Evolutionary conservation across 2,888 invertebrate genomes (phyloP), one percentile per base, ranked within the genome.

Genomic region (Agonopterix heracliana): DNA sequence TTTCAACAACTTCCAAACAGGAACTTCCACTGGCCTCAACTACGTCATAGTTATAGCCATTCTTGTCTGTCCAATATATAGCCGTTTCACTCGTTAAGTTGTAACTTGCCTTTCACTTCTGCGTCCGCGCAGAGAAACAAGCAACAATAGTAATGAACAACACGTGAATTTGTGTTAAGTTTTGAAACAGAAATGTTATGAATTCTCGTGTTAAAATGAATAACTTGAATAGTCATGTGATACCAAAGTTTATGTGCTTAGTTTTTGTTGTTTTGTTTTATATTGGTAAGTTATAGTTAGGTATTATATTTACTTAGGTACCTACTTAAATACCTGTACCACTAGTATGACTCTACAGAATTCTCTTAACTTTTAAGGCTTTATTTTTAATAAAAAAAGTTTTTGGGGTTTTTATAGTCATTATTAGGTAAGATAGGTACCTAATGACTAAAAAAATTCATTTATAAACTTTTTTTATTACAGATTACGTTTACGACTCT

Each of bases 91-190:
- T 71, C 66, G 49, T 44, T 63, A 71, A 75, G 71, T 71, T 63
- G 59, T 63, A 60, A 59, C 52, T 50, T 56, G 78, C 81, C 86
- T 86, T 87, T 85, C 86, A 85, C 85, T 84, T 70, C 63, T 49
- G 46, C 45, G 47, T 46, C 45, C 34, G n/a, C 38, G 38, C 38
- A 50, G 41, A 17, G 45, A 41, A 50, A 50, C 49, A 9, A 9
- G 38, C 38, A 38, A 26, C 38, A 38, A 17, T 38, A 44, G 10
- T 10, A 35, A 35, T 41, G 7, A 13, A 46, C 1, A 41, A 14
- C 17, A 46, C 38, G 45, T 35, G 38, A 41, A 35, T 9, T 41
- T 3, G 12, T 13, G 41, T 12, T 40, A 38, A 45, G 12, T 14
- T 42, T 13, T n/a, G 8, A 46, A 46, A 40, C 47, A 35, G 46